Percentiles rank a stretch among this genome's conserved stretches.
phyloP scores from a whole-genome alignment of 2,113 vertebrate species.

The Falco punctatus region DNA sequence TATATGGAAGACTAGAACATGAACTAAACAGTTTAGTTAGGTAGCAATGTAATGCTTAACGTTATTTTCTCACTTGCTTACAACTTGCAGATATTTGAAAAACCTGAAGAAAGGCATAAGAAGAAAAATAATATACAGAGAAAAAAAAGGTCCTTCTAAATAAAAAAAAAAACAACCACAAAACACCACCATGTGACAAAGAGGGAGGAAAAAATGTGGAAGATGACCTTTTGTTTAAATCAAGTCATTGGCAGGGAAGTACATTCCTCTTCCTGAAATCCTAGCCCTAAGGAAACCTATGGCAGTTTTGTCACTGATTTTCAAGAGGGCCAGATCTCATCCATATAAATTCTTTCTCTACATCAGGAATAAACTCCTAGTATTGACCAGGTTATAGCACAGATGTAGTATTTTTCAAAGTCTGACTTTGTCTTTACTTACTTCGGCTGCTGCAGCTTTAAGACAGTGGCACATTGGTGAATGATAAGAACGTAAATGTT shows the following conservation, averaged over 20 bases:
- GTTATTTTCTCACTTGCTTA: background rate
- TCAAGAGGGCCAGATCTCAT: background rate
- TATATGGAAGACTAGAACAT: background rate
- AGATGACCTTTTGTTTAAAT: background rate
- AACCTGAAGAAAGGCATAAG: background rate
- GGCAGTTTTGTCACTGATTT: background rate
- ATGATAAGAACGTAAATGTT: background rate
- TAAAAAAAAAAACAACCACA: too few relatives aligned
- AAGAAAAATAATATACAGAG: background rate
- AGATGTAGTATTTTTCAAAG: background rate
- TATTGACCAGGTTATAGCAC: background rate
- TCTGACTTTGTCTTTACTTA: background rate
- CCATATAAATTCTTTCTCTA: background rate
- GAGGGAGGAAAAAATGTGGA: background rate
- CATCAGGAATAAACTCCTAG: background rate
- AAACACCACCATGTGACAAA: background rate
- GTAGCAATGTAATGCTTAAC: background rate
- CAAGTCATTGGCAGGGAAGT: background rate
- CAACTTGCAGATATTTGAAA: background rate
- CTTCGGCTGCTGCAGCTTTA: background rate
- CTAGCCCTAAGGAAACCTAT: background rate
- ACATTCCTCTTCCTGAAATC: background rate
- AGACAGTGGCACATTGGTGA: background rate
- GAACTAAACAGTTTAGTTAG: background rate
- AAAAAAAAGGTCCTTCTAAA: background rate